Evolutionary conservation across 2,888 invertebrate species (phyloP).

Genomic region (Seira musarum): DNA sequence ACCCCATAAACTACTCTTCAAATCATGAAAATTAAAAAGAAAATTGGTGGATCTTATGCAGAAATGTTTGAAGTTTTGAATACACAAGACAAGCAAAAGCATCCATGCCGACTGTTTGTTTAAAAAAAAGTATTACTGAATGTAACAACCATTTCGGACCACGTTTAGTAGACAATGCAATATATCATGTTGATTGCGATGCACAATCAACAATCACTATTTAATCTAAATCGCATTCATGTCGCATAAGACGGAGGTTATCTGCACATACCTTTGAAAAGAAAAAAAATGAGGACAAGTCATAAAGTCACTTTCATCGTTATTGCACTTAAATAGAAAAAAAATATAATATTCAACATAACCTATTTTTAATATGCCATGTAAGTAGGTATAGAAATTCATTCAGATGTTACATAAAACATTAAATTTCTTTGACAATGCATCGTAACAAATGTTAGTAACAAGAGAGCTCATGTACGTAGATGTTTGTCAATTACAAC

Average conservation of each 20-base stretch:
- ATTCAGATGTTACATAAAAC: no score
- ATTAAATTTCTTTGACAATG: no score
- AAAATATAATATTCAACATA: not conserved
- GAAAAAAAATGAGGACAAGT: constrained; percentile 6
- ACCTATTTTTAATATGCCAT: not conserved
- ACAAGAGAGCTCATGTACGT: no score
- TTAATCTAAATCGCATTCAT: constrained; percentile 9
- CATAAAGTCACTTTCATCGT: constrained; percentile 15
- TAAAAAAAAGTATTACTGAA: no score
- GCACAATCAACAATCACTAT: not conserved
- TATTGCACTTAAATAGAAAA: not conserved
- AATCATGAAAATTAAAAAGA: not conserved
- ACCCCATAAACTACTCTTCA: not conserved
- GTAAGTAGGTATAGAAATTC: not conserved
- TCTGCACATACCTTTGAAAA: not conserved
- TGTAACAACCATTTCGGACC: no score
- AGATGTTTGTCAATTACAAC: no score
- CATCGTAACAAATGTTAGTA: no score
- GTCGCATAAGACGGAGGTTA: not conserved
- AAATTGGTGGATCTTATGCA: not conserved
- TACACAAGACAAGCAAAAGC: no score
- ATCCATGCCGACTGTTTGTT: no score
- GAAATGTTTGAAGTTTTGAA: no score
- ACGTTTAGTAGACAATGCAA: constrained; percentile 7
- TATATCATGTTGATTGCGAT: constrained; percentile 12